Percentiles rank a stretch among this genome's conserved stretches.
Evolutionary conservation across 1,140 invertebrate species (phyloP).

Genomic region (Apocrypta bakeri): DNA sequence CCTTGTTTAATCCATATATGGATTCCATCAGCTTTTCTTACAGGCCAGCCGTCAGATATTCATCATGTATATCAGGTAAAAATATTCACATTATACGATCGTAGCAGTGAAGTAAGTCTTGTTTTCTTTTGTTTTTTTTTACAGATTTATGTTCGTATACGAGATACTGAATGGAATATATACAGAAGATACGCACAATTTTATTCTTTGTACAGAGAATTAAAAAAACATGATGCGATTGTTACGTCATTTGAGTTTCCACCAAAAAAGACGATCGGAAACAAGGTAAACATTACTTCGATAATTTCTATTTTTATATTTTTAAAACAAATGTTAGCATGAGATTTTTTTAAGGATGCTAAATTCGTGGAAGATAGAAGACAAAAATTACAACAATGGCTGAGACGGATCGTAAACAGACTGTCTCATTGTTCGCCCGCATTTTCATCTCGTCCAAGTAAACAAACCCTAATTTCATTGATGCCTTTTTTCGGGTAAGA

Average conservation of each 20-base stretch:
- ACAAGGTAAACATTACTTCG: constrained; percentile 79
- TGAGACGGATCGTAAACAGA: constrained; percentile 84
- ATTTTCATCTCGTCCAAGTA: constrained; percentile 80
- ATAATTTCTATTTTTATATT: constrained; percentile 16
- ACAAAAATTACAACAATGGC: constrained; percentile 84
- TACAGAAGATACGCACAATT: constrained; percentile 94
- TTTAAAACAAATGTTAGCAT: background rate
- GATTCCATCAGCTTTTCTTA: constrained; percentile 93
- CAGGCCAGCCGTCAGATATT: constrained; percentile 83
- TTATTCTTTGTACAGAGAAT: constrained; percentile 84
- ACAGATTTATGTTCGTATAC: constrained; percentile 87
- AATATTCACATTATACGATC: constrained; percentile 19
- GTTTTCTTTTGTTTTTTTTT: constrained; percentile 35
- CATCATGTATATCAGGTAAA: constrained; percentile 92
- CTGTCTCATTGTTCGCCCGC: constrained; percentile 81
- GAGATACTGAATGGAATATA: constrained; percentile 94
- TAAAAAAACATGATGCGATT: constrained; percentile 88
- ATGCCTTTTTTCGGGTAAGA: constrained; percentile 89
- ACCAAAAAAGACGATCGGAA: constrained; percentile 93
- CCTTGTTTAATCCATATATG: constrained; percentile 87
- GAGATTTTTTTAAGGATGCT: constrained; percentile 78
- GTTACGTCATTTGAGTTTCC: constrained; percentile 91
- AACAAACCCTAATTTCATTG: constrained; percentile 82
- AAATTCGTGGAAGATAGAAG: constrained; percentile 87
- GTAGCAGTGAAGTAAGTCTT: background rate